phyloP scores from a whole-genome alignment of 2,797 vertebrate genomes.

The Clarias fuscus region DNA sequence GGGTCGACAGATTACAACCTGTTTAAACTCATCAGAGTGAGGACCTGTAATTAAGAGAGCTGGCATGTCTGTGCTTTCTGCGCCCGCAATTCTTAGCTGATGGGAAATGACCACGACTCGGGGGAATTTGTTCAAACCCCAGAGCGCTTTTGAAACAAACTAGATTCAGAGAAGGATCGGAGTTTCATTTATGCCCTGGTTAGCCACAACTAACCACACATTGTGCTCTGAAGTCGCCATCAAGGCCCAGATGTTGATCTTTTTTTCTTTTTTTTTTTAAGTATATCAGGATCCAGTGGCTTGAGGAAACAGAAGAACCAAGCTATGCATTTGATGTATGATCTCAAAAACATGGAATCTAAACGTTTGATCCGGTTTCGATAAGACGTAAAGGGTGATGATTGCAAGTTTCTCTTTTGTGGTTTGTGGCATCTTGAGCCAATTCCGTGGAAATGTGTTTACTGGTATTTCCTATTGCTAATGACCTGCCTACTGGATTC shows the following conservation, averaged over 20 bases:
- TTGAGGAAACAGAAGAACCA: conserved; percentile 40
- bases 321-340: conserved; percentile 45
- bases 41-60: conserved; percentile 58
- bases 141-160: conserved; percentile 71
- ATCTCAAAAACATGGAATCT: conserved; percentile 30
- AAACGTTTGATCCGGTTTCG: conserved; percentile 22
- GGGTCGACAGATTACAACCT: conserved; percentile 31
- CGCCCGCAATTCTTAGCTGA: conserved; percentile 67
- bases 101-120: conserved; percentile 70
- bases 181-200: conserved; percentile 78
- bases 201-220: conserved; percentile 76
- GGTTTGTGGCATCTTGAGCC: background rate
- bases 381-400: conserved; percentile 25
- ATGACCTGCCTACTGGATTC: conserved; percentile 11
- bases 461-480: conserved; percentile 8
- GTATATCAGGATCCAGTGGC: conserved; percentile 60
- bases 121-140: conserved; percentile 71
- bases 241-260: conserved; percentile 74
- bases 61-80: conserved; percentile 60
- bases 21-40: conserved; percentile 33
- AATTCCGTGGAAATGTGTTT: background rate
- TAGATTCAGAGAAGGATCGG: conserved; percentile 74
- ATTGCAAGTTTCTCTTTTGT: conserved; percentile 20
- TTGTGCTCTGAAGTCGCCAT: conserved; percentile 80
- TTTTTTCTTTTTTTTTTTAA: conserved; percentile 71